Conservation (phyloP, 2,113 vertebrate species). For the Tenrec ecaudatus region DNA sequence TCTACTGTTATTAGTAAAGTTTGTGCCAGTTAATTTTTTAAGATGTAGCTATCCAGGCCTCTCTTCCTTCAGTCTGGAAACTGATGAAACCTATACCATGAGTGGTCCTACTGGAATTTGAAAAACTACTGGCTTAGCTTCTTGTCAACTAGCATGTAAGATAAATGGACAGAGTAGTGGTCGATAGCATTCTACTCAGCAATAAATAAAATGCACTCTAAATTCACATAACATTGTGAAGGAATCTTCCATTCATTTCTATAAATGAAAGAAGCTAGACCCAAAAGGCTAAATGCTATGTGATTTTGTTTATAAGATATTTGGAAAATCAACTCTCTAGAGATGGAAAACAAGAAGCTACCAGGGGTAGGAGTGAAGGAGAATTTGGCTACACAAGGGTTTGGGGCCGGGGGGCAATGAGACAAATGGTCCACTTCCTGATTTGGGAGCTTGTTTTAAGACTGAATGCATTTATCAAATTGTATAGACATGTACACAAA, state of each 20-base stretch:
- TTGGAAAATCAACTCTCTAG: not conserved
- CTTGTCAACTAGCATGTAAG: not conserved
- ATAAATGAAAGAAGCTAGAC: conserved; percentile 38
- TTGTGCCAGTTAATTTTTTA: not conserved
- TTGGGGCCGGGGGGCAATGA: not conserved
- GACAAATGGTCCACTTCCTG: not conserved
- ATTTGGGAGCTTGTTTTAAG: not conserved
- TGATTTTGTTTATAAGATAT: conserved; percentile 42
- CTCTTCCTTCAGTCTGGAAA: not conserved
- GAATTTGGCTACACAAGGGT: not conserved
- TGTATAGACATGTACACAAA: not conserved
- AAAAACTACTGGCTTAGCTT: not conserved
- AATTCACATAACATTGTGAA: not conserved
- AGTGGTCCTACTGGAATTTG: not conserved
- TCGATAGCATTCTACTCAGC: not conserved
- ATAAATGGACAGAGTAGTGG: not conserved
- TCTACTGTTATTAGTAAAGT: not conserved
- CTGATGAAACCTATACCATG: not conserved
- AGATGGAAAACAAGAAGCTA: not conserved
- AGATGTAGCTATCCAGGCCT: not conserved
- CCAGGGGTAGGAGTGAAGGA: not conserved
- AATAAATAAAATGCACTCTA: not conserved
- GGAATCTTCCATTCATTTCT: conserved; percentile 19
- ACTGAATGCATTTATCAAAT: not conserved
- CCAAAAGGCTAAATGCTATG: not conserved